Base-by-base conservation (phyloP, 2,797 vertebrate species). In the Malurus splendens region DNA sequence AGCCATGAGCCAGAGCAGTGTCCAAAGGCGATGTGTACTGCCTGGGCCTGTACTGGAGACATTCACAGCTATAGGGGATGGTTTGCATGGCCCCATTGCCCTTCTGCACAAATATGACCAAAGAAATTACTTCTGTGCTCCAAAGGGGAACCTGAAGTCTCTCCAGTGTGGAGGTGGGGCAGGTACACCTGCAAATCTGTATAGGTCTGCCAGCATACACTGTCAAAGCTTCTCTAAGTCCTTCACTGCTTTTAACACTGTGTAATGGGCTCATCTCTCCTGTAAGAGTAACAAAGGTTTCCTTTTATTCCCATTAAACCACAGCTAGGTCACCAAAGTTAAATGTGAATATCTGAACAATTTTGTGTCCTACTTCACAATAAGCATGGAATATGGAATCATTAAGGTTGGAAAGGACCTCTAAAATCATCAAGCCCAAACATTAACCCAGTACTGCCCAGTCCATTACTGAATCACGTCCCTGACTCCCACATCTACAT, bases 1-100 rank as follows among this genome's bases (percentile, higher is more conserved):
- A 18, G 20, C 6, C 23, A 44, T 5, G 48, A 83, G 16, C 16
- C 22, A 65, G 28, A 54, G 14, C 44, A 41, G 23, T 45, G 20
- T 24, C 1, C 3, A 44, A 56, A 78, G 17, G 28, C 1, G 0
- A 1, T 20, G 7, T 27, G 33, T 36, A 7, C 32, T 68, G 30
- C 32, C 51, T 16, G 5, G 14, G 18, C 18, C 25, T 20, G 12
- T 57, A 3, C 14, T 11, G 41, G n/a, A 12, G 18, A 44, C 36
- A 27, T 33, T 30, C 24, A 33, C 68, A 78, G 9, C 4, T 55
- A 8, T 1, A 16, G 30, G 8, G 32, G 3, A 15, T 54, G 15
- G 28, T 50, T 36, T 65, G 14, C 5, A 4, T 12, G 25, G 28
- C 27, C 38, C 14, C 36, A 2, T 9, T 13, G 8, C 51, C 36